Conservation (phyloP, 53 echinoderm and acorn worm genomes). For the Pentamera pediparva region DNA sequence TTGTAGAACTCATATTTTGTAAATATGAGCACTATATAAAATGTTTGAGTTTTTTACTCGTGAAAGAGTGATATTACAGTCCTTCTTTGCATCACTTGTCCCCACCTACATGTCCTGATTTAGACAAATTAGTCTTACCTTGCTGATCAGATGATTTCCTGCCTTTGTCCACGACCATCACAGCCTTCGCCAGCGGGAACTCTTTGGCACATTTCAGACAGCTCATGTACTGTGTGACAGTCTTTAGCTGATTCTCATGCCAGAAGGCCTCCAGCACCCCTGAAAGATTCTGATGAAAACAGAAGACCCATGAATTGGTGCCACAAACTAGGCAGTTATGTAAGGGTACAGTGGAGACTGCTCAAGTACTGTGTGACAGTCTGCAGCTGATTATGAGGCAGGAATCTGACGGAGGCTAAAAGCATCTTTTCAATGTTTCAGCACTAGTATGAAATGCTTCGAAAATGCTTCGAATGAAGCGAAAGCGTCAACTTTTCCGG, state of each 20-base stretch:
- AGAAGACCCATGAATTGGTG: neutral
- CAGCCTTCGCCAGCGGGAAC: conserved; percentile 60
- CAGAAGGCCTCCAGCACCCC: conserved; percentile 62
- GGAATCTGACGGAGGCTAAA: conserved; percentile 5
- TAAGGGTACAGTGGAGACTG: conserved; percentile 69
- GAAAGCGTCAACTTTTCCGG: too few species aligned
- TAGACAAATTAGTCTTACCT: neutral
- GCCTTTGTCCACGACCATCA: conserved; percentile 23
- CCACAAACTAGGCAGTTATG: neutral
- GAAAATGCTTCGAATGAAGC: too few species aligned
- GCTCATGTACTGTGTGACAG: conserved; percentile 42
- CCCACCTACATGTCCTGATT: too few species aligned
- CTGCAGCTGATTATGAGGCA: conserved; percentile 50
- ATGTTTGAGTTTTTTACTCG: too few species aligned
- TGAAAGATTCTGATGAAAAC: conserved; percentile 42
- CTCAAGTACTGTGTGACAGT: conserved; percentile 42
- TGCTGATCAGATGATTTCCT: conserved; percentile 18
- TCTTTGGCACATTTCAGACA: conserved; percentile 78
- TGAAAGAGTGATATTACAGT: too few species aligned
- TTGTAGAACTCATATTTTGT: too few species aligned
- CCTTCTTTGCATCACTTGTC: too few species aligned
- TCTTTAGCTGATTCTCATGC: conserved; percentile 49
- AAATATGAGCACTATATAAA: too few species aligned
- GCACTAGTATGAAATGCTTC: too few species aligned
- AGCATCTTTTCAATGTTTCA: too few species aligned